phyloP scores from a whole-genome alignment of 2,888 invertebrate genomes.

The Chloromyia formosa region DNA sequence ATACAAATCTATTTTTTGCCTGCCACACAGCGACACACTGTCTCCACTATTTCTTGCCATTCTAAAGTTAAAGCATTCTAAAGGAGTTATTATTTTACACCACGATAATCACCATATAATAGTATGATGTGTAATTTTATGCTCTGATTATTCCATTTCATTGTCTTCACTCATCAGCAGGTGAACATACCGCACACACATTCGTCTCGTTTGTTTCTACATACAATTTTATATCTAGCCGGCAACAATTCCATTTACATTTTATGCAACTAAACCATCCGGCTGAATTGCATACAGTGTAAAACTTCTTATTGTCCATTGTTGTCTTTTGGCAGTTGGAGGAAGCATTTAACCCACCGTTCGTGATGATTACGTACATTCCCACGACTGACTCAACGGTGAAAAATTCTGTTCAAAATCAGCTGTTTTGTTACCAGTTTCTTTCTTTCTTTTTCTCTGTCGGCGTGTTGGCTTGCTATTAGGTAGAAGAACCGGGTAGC shows the following conservation, averaged over 20 bases:
- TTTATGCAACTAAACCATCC: not conserved
- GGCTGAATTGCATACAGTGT: not conserved
- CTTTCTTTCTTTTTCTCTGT: not conserved
- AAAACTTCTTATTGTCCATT: constrained; percentile 11
- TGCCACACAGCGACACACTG: too few relatives aligned
- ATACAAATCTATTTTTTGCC: too few relatives aligned
- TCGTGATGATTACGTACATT: not conserved
- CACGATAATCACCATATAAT: not conserved
- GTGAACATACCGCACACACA: not conserved
- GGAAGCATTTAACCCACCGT: not conserved
- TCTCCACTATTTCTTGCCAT: too few relatives aligned
- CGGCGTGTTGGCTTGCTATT: not conserved
- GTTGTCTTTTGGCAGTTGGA: not conserved
- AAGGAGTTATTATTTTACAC: not conserved
- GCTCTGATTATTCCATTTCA: constrained; percentile 17
- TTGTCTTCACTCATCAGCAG: not conserved
- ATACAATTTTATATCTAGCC: not conserved
- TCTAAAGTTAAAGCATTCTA: too few relatives aligned
- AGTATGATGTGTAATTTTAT: constrained; percentile 14
- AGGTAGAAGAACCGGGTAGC: not conserved
- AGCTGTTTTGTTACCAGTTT: not conserved
- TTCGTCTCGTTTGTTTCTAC: too few relatives aligned
- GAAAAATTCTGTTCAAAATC: not conserved
- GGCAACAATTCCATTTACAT: not conserved
- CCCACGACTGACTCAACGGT: not conserved